These are phyloP conservation scores for Takifugu bimaculatus DNA, from an alignment of 2,113 vertebrate genomes.

Conservation along the genomic window DNA sequence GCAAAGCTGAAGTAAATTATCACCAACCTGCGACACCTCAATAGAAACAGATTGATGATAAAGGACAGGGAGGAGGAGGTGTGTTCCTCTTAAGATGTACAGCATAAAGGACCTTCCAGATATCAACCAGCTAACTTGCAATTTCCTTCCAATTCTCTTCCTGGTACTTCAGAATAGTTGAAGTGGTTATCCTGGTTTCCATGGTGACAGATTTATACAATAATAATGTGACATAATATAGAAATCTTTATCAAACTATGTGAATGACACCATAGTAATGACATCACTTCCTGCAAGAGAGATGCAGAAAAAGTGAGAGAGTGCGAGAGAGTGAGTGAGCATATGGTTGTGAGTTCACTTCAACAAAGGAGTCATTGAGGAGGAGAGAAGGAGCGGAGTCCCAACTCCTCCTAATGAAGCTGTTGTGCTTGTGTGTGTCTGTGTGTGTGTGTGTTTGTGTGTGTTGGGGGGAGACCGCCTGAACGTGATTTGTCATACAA, in stretches of 20 bases:
- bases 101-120: too few species aligned
- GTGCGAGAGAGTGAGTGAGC: slow-evolving; percentile 22
- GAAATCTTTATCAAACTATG: too few species aligned
- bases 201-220: too few species aligned
- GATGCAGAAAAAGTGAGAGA: neutral
- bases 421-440: slow-evolving; percentile 54
- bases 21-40: neutral
- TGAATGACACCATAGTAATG: too few species aligned
- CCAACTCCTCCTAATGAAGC: slow-evolving; percentile 81
- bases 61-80: neutral
- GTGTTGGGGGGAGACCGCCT: slow-evolving; percentile 36
- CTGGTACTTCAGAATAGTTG: too few species aligned
- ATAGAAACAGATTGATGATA: neutral
- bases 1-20: neutral
- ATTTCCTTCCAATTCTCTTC: too few species aligned
- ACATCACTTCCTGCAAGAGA: neutral
- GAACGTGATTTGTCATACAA: slow-evolving; percentile 83
- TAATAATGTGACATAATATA: too few species aligned
- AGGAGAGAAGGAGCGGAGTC: slow-evolving; percentile 63
- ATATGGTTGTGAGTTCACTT: slow-evolving; percentile 67
- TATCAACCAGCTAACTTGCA: too few species aligned
- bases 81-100: neutral
- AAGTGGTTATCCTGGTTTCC: too few species aligned
- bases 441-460: slow-evolving; percentile 30
- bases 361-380: slow-evolving; percentile 75